Conservation (phyloP, 2,797 vertebrate species). For the Coregonus sp. region DNA sequence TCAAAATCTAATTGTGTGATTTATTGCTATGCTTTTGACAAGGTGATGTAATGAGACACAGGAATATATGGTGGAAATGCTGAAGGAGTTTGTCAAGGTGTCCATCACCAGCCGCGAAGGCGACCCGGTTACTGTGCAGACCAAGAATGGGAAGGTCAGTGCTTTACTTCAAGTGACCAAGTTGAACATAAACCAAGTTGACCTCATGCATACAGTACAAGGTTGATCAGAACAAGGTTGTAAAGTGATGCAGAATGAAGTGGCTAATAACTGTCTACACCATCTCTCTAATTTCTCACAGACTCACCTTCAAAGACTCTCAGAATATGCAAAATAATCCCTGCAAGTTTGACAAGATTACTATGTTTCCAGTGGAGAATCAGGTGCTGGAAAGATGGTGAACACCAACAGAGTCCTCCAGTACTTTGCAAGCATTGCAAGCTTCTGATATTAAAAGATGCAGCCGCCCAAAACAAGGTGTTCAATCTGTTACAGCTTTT, state of each 20-base stretch:
- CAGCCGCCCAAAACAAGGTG: constrained; percentile 78
- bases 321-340: constrained; percentile 85
- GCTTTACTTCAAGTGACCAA: background rate
- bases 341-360: constrained; percentile 87
- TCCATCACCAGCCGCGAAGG: constrained; percentile 81
- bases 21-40: background rate
- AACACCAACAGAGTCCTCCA: constrained; percentile 87
- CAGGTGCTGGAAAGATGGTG: constrained; percentile 90
- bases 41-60: background rate
- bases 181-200: background rate
- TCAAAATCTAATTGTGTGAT: background rate
- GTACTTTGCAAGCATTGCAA: constrained; percentile 90
- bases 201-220: too few species aligned
- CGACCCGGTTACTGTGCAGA: constrained; percentile 82
- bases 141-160: constrained; percentile 83
- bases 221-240: background rate
- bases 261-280: background rate
- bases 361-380: constrained; percentile 80
- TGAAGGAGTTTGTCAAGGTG: constrained; percentile 87
- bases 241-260: background rate
- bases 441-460: constrained; percentile 61
- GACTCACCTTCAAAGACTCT: constrained; percentile 50
- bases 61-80: background rate
- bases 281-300: constrained; percentile 45
- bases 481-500: background rate